phyloP scores from a whole-genome alignment of 2,888 invertebrate species.

The Saturnia pavonia region DNA sequence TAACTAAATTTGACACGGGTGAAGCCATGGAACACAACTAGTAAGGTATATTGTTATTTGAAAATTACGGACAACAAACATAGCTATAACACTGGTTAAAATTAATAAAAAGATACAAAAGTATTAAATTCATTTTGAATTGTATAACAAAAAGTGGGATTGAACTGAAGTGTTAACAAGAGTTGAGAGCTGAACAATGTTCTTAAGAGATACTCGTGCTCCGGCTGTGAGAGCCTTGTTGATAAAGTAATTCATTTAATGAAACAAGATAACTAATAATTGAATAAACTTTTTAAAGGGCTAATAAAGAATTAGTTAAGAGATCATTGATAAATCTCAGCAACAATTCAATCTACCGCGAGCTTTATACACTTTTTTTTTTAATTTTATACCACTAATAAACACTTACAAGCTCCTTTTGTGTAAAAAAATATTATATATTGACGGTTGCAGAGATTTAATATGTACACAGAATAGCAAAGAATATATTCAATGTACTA shows the following conservation, averaged over 20 bases:
- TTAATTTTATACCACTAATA: too few species aligned
- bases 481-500: too few species aligned
- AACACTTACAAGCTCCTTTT: too few species aligned
- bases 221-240: constrained; percentile 41
- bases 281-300: neutral
- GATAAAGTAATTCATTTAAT: constrained; percentile 26
- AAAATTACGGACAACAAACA: neutral
- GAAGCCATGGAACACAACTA: too few species aligned
- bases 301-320: neutral
- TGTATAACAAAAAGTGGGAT: constrained; percentile 36
- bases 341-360: neutral
- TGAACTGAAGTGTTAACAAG: constrained; percentile 43
- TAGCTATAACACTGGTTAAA: neutral
- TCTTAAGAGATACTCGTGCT: constrained; percentile 37
- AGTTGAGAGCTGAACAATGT: constrained; percentile 45
- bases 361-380: too few species aligned
- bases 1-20: too few species aligned
- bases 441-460: too few species aligned
- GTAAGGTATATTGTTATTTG: neutral
- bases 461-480: too few species aligned
- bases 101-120: neutral
- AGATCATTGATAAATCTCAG: neutral
- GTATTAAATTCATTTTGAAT: neutral
- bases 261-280: neutral
- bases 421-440: too few species aligned